A percentile compares a stretch with the other conserved stretches of the same genome.
These are phyloP conservation scores for Crocodylus rhombifer DNA, from an alignment of 2,797 vertebrate genomes.

Conservation along the genomic window DNA sequence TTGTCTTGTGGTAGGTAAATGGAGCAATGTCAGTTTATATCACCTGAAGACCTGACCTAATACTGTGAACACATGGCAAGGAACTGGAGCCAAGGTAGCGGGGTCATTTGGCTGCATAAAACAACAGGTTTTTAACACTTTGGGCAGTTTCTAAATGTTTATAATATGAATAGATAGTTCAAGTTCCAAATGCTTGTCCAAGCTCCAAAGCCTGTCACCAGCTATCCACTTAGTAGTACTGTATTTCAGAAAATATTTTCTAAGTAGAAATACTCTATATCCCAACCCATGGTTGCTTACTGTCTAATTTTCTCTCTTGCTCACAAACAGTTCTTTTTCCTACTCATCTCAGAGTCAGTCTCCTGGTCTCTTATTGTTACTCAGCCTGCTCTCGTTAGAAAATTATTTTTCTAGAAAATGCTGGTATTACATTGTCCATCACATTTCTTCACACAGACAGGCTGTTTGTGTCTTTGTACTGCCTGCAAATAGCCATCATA, in stretches of 20 bases:
- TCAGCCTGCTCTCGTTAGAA: background rate
- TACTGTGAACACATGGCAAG: background rate
- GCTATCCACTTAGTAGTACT: background rate
- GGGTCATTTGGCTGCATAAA: background rate
- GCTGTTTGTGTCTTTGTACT: background rate
- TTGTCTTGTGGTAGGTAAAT: background rate
- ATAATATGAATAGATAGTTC: background rate
- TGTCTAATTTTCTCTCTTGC: background rate
- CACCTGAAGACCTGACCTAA: background rate
- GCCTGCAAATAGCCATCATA: background rate
- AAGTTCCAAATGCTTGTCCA: background rate
- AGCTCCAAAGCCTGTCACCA: background rate
- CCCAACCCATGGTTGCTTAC: background rate
- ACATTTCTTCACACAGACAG: no score
- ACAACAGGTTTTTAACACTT: background rate
- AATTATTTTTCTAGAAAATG: no score
- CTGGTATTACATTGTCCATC: no score
- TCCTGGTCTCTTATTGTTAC: background rate
- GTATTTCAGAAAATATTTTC: background rate
- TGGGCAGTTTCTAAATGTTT: background rate
- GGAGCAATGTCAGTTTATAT: background rate
- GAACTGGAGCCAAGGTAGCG: background rate
- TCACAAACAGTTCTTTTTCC: conserved; percentile 9
- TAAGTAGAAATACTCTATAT: background rate
- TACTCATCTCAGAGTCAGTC: background rate